These are phyloP conservation scores for Dufourea novaeangliae DNA, from an alignment of 1,140 invertebrate species.

Conservation along the genomic window DNA sequence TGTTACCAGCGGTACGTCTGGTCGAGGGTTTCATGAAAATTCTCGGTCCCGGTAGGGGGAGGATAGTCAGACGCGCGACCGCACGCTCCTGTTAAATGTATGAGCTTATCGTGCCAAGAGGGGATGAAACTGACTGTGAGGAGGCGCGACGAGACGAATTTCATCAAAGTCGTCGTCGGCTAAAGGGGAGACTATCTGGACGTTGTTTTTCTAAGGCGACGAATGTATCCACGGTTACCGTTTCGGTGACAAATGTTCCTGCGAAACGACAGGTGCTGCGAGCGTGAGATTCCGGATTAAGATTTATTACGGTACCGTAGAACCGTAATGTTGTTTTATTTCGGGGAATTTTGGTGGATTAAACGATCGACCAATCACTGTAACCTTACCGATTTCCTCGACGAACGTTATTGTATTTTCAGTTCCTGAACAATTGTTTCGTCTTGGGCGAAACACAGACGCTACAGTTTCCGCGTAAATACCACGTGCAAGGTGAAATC, in stretches of 20 bases:
- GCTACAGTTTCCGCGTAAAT: not conserved
- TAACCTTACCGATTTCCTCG: no score
- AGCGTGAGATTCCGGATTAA: not conserved
- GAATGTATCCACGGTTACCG: not conserved
- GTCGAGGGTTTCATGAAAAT: constrained; percentile 36
- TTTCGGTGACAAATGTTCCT: constrained; percentile 14
- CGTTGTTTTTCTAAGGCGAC: not conserved
- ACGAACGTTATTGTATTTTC: no score
- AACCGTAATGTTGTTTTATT: no score
- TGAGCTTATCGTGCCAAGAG: constrained; percentile 27
- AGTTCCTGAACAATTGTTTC: no score
- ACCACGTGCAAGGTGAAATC: not conserved
- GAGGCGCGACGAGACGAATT: constrained; percentile 35
- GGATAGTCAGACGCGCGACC: constrained; percentile 41
- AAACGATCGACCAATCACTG: no score
- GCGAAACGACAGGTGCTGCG: not conserved
- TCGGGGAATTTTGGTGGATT: no score
- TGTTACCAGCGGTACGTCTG: not conserved
- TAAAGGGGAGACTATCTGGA: not conserved
- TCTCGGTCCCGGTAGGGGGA: constrained; percentile 29
- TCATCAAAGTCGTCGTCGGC: constrained; percentile 28
- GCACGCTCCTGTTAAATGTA: constrained; percentile 59
- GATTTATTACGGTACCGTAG: no score
- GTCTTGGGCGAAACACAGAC: not conserved
- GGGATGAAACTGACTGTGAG: not conserved